phyloP scores from a whole-genome alignment of 2,113 vertebrate species.

The Terrapene triunguis region DNA sequence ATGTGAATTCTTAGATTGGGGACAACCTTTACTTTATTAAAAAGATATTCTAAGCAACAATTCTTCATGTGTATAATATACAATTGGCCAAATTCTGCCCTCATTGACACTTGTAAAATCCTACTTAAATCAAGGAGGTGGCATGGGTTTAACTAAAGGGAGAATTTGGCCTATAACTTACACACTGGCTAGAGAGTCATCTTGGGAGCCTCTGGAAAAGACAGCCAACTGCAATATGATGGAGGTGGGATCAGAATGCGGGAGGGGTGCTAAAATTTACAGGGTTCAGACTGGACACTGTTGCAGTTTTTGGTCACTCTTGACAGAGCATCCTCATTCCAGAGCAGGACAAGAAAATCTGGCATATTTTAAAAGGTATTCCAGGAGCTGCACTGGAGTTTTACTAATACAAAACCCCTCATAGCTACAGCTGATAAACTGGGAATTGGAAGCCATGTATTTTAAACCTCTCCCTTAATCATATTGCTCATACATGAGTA shows the following conservation, averaged over 20 bases:
- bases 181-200: background rate
- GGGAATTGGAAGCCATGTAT: background rate
- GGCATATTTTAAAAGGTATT: background rate
- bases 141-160: background rate
- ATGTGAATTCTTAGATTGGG: background rate
- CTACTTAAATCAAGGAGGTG: accelerated
- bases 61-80: background rate
- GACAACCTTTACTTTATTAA: background rate
- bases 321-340: background rate
- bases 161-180: background rate
- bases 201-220: background rate
- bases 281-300: background rate
- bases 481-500: background rate
- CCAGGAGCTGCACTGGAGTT: background rate
- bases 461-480: background rate
- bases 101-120: background rate
- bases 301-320: background rate
- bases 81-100: background rate
- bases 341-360: background rate
- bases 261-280: background rate
- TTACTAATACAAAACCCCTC: background rate
- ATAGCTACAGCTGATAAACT: background rate
- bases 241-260: background rate
- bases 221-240: background rate
- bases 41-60: background rate